Base-by-base conservation (phyloP, 2,113 vertebrate genomes). In the Dicerorhinus sumatrensis region DNA sequence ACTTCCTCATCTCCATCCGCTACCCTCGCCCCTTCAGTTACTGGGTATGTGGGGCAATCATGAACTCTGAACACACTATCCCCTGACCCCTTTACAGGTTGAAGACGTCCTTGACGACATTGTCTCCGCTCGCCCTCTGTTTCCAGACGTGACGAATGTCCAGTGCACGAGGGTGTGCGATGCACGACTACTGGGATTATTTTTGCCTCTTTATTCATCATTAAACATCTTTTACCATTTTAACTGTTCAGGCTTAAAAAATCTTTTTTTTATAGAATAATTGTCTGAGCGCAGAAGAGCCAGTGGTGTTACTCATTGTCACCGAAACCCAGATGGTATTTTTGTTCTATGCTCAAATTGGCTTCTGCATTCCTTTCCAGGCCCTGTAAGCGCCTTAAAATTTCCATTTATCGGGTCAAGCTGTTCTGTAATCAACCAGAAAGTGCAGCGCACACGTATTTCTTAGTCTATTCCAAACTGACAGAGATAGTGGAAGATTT, bases 161-260 rank as follows among this genome's bases (percentile, higher is more conserved):
- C 42, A 0, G 2, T 3, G 23, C 12, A 5, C 8, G 3, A 18
- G 60, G 31, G 31, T 48, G 67, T 13, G n/a, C 6, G 6, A 8
- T 0, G 25, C 36, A 8, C 11, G 36, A 9, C 62, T 5, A 0
- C 10, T 5, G 51, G n/a, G 60, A 31, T 58, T 60, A 54, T 60
- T 77, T 73, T 72, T 42, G 70, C 67, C 33, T 65, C 63, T 56
- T 89, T 79, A 72, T 95, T 92, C 79, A 14, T 54, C 58, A 6
- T 89, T 36, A 73, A n/a, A 73, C 58, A 14, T 89, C 79, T 89
- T 94, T 93, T 67, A 86, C 69, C 94, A 51, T 85, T 79, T 95
- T 67, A 85, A 80, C 76, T 65, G 75, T 20, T 39, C 54, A 69
- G 69, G 14, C 65, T 73, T 84, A 36, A 65, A 62, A 33, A 51